phyloP scores from a whole-genome alignment of 2,113 vertebrate species.

The Neolamprologus toae region DNA sequence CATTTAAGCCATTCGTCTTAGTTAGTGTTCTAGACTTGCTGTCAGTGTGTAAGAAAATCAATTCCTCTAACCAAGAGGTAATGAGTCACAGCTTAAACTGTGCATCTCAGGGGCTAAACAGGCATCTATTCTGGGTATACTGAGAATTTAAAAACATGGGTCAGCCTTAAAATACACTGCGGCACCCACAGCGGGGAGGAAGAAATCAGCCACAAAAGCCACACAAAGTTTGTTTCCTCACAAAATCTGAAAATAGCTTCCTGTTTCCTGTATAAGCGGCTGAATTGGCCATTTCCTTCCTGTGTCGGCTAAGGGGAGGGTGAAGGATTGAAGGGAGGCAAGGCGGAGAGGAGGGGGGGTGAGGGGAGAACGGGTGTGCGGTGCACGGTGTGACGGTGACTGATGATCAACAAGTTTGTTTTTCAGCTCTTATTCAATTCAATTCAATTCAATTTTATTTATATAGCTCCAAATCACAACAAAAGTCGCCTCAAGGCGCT shows the following conservation, averaged over 20 bases:
- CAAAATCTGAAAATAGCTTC: constrained; percentile 60
- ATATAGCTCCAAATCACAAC: background rate
- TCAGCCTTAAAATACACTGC: background rate
- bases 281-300: constrained; percentile 65
- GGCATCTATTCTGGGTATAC: background rate
- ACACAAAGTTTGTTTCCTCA: constrained; percentile 8
- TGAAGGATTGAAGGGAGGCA: background rate
- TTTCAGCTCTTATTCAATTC: background rate
- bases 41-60: background rate
- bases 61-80: background rate
- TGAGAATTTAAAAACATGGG: background rate
- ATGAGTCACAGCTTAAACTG: background rate
- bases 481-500: background rate
- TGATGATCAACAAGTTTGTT: background rate
- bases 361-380: background rate
- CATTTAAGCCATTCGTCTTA: background rate
- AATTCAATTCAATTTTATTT: background rate
- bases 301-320: background rate
- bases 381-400: background rate
- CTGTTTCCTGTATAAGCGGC: constrained; percentile 59
- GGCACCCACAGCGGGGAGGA: background rate
- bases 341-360: background rate
- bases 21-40: background rate
- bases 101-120: background rate
- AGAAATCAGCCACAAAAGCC: constrained; percentile 4